These are phyloP conservation scores for Thamnophis elegans DNA, from an alignment of 2,797 vertebrate genomes.

Conservation along the genomic window DNA sequence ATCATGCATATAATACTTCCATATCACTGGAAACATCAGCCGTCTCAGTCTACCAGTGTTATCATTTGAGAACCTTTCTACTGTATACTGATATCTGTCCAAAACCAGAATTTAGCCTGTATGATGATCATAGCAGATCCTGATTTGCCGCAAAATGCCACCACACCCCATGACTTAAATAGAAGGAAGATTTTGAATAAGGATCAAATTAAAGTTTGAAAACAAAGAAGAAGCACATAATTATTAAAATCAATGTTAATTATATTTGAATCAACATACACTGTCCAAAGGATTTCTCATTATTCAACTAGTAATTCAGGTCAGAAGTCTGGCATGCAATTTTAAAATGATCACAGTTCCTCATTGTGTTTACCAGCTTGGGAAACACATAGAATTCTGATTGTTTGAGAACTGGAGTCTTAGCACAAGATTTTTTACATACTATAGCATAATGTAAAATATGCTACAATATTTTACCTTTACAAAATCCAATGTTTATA, in stretches of 20 bases:
- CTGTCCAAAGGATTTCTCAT: not conserved
- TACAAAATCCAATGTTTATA: not conserved
- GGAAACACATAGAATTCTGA: not conserved
- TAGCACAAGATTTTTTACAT: not conserved
- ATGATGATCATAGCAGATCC: not conserved
- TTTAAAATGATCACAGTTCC: slow-evolving; percentile 23
- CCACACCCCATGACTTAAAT: not conserved
- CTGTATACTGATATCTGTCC: not conserved
- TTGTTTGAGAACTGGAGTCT: slow-evolving; percentile 4
- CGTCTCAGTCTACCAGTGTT: not conserved
- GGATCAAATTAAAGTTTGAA: not conserved
- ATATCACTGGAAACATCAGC: not conserved
- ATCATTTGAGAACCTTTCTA: not conserved
- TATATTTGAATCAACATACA: slow-evolving; percentile 3
- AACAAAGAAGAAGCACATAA: not conserved
- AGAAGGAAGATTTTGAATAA: not conserved
- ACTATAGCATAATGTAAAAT: not conserved
- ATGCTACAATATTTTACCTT: not conserved
- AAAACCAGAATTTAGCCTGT: not conserved
- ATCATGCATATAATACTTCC: not conserved
- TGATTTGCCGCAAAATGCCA: not conserved
- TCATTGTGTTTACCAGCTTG: not conserved
- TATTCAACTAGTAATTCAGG: not conserved
- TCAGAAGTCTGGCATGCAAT: slow-evolving; percentile 12
- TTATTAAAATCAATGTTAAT: not conserved